These are phyloP conservation scores for Homarus americanus DNA, from an alignment of 1,140 invertebrate species.

Conservation along the genomic window DNA sequence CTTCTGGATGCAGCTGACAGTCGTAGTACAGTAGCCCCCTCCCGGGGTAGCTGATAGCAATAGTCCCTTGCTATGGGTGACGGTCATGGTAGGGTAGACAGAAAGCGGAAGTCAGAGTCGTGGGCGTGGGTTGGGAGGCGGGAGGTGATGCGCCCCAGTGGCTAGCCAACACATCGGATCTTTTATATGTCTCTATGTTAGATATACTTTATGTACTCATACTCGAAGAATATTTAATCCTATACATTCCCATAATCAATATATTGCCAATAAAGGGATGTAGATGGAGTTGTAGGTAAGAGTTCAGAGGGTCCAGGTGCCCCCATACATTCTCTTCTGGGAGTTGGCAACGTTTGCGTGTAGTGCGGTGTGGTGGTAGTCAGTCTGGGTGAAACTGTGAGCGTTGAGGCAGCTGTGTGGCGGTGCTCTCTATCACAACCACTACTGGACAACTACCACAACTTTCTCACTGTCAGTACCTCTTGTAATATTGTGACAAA, in stretches of 20 bases:
- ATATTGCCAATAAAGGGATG: too few species aligned
- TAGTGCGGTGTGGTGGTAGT: not conserved
- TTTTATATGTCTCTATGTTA: not conserved
- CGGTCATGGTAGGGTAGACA: not conserved
- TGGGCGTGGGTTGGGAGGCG: not conserved
- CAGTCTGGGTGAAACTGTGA: too few species aligned
- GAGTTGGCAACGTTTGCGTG: conserved; percentile 1
- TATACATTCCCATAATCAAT: too few species aligned
- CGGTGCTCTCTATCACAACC: too few species aligned
- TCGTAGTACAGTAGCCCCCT: not conserved
- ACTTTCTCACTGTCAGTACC: too few species aligned
- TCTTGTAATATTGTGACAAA: too few species aligned
- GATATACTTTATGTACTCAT: too few species aligned
- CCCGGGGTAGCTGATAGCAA: not conserved
- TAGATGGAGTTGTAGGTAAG: too few species aligned
- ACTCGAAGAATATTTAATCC: too few species aligned
- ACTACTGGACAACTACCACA: too few species aligned
- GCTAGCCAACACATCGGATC: not conserved
- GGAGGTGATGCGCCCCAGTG: not conserved
- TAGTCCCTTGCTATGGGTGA: too few species aligned
- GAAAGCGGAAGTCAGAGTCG: not conserved
- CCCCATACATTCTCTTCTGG: not conserved
- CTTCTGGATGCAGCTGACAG: not conserved
- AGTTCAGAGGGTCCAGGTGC: not conserved
- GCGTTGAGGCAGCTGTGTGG: too few species aligned